Conservation (phyloP, 2,888 invertebrate species). For the Eristalinus aeneus region DNA sequence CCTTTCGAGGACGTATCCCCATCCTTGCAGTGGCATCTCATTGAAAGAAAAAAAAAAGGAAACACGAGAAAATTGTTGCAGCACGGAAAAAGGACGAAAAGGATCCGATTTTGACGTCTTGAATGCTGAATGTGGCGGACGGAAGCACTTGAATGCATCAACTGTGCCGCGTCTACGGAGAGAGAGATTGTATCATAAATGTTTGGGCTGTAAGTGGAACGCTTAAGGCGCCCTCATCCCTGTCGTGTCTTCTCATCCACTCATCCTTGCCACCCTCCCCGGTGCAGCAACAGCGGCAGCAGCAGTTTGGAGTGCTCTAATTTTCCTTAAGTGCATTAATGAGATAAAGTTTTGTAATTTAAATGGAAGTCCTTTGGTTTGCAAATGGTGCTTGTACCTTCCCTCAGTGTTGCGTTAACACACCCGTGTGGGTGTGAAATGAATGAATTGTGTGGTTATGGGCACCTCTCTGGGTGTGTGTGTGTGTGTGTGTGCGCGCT, state of each 20-base stretch:
- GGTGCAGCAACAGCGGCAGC: conserved; percentile 1
- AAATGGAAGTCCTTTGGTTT: conserved; percentile 33
- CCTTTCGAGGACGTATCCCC: conserved; percentile 52
- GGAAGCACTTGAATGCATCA: conserved; percentile 54
- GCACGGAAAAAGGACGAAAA: background rate
- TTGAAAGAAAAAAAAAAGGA: conserved; percentile 3
- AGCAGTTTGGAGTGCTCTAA: conserved; percentile 26
- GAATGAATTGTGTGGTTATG: background rate
- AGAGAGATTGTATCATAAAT: conserved; percentile 54
- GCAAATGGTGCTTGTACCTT: conserved; percentile 2
- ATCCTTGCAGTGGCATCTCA: conserved; percentile 20
- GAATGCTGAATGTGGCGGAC: conserved; percentile 30
- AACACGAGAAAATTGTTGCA: conserved; percentile 25
- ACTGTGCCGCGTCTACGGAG: conserved; percentile 15
- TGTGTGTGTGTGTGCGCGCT: background rate
- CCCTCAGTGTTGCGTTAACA: background rate
- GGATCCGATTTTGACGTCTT: conserved; percentile 59
- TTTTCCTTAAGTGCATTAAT: conserved; percentile 51
- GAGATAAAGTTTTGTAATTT: conserved; percentile 47
- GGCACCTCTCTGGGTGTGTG: background rate
- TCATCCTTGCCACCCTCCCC: background rate
- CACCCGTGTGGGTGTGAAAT: background rate
- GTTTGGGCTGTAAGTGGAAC: conserved; percentile 55
- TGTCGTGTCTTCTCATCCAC: background rate
- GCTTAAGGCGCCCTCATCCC: conserved; percentile 44